Evolutionary conservation across 2,797 vertebrate species (phyloP), one percentile per base, ranked within the genome.

Genomic region (Onychomys arenicola): DNA sequence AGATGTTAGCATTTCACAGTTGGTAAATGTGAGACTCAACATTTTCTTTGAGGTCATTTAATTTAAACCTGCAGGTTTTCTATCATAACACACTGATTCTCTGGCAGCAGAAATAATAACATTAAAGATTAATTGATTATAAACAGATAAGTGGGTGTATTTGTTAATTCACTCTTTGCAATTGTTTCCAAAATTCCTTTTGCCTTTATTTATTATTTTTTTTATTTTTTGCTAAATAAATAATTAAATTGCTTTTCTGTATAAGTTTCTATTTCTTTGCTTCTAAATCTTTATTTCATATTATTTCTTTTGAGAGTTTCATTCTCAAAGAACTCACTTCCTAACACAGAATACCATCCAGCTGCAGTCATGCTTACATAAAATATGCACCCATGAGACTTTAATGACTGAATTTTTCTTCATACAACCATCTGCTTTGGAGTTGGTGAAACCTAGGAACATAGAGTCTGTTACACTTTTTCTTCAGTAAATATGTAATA

Each of bases 21-120:
- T 89, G 80, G 37, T 67, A 89, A 43, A 32, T 88, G 19, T 95
- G 77, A 93, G 65, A 88, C 21, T 90, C 34, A 65, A 76, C 52
- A 16, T 71, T 95, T 96, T 87, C 29, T 59, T 32, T 91, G 78
- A 96, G 57, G 52, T 91, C 9, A 13, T 89, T 96, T 92, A 95
- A 97, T 89, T 94, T 97, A 25, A 91, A 21, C 16, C 55, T 91
- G 25, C 40, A 55, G 6, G 49, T 57, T 91, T 95, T 76, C 76
- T 87, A 17, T 84, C 16, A 84, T 52, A 88, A 92, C 37, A 91
- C 46, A 81, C 4, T 87, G 49, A 6, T 84, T 94, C n/a, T 91
- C 57, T 80, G 81, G 34, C 55, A 91, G 10, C 87, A 87, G 23
- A 6, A 86, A 73, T 43, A 94, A 11, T n/a, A 84, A 7, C 65